Evolutionary conservation across 2,888 invertebrate genomes (phyloP).

Genomic region (Eledona agricola): DNA sequence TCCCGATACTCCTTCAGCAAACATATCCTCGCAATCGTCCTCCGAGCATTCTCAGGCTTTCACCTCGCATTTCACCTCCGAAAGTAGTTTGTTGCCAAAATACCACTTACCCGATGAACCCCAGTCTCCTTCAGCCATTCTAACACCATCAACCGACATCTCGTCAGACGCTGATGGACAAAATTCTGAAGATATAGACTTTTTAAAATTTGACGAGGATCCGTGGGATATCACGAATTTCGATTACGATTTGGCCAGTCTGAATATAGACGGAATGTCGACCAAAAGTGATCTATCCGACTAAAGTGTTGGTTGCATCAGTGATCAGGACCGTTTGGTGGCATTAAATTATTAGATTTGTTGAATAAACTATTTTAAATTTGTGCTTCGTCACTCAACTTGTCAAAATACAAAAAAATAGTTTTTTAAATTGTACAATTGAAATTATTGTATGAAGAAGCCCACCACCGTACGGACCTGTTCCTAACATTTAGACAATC

Average conservation of each 20-base stretch:
- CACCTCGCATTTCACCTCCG: constrained; percentile 57
- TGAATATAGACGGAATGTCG: constrained; percentile 53
- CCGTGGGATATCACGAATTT: constrained; percentile 60
- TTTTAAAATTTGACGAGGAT: constrained; percentile 57
- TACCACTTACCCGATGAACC: constrained; percentile 51
- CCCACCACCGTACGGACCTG: too few relatives aligned
- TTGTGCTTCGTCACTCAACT: too few relatives aligned
- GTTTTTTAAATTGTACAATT: too few relatives aligned
- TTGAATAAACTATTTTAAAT: too few relatives aligned
- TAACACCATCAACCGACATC: constrained; percentile 66
- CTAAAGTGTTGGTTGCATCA: too few relatives aligned
- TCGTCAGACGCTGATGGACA: constrained; percentile 55
- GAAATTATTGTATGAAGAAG: too few relatives aligned
- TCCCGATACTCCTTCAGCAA: constrained; percentile 75
- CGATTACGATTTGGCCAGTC: constrained; percentile 58
- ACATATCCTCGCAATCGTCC: constrained; percentile 63
- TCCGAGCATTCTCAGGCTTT: constrained; percentile 57
- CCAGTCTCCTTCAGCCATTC: constrained; percentile 68
- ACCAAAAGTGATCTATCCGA: constrained; percentile 42
- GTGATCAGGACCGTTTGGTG: too few relatives aligned
- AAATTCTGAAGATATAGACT: constrained; percentile 55
- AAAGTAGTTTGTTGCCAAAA: constrained; percentile 52
- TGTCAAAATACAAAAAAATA: too few relatives aligned
- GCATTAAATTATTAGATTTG: too few relatives aligned
- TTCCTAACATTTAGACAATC: constrained; percentile 42